Base-by-base conservation (phyloP, 2,797 vertebrate species). In the Falco rusticolus region DNA sequence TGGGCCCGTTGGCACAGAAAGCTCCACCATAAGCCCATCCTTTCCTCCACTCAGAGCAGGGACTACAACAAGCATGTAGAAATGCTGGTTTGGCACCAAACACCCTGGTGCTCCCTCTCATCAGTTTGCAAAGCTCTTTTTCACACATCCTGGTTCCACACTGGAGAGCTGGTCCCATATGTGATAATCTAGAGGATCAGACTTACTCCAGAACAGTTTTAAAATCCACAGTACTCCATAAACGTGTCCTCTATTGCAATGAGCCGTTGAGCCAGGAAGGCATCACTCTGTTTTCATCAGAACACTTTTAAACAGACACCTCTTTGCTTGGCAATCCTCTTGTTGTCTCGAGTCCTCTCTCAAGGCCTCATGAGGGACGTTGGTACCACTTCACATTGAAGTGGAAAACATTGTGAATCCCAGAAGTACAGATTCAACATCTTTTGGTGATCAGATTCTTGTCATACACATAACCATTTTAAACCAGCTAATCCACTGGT, bases 11-110 rank as follows among this genome's bases (percentile, higher is more conserved):
- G 0, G 29, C 16, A 69, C 33, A 54, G 80, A 59, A 81, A 20
- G 39, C 20, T 54, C 25, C 13, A n/a, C 41, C 70, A 41, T 25
- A 29, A 54, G 9, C 53, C 53, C 17, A 6, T 47, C 22, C 54
- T 28, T 65, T 59, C 57, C 33, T 76, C 43, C 41, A 8, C 53
- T 39, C 26, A 43, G 53, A 75, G 29, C 10, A 11, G 19, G 21
- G 41, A 19, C 34, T 53, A 22, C 13, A 45, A 37, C 33, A 54
- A 16, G 21, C 18, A 60, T 59, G 66, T 15, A 48, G 56, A 69
- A 71, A 19, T 47, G 33, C 12, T 63, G 51, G 16, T 39, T 87
- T 0, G 0, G 39, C 0, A 1, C 43, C 71, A 48, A 61, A 26
- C 54, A 25, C 33, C 16, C 28, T 57, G 39, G 10, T 50, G 28